Conservation (phyloP, 2,113 vertebrate species). For the Brachyistius frenatus region DNA sequence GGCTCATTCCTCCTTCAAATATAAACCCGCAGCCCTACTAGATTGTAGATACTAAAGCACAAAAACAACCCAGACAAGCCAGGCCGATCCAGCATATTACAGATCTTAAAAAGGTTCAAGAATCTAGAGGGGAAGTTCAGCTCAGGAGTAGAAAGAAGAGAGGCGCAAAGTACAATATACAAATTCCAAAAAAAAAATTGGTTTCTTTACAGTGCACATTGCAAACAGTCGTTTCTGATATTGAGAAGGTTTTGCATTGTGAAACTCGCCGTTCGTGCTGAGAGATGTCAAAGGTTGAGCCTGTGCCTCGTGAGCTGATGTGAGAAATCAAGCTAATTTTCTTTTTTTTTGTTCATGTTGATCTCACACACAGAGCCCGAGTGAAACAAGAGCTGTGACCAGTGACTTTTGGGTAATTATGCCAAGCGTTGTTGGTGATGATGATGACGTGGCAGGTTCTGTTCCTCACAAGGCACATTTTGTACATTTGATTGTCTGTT, state of each 20-base stretch:
- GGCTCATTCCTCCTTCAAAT: constrained; percentile 68
- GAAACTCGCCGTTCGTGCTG: constrained; percentile 59
- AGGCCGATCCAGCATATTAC: constrained; percentile 70
- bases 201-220: constrained; percentile 76
- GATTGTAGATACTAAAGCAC: constrained; percentile 67
- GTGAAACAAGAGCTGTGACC: constrained; percentile 58
- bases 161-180: constrained; percentile 70
- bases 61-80: constrained; percentile 39
- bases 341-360: not conserved
- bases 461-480: constrained; percentile 82
- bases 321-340: constrained; percentile 36
- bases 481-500: constrained; percentile 81
- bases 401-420: constrained; percentile 52
- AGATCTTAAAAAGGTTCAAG: constrained; percentile 64
- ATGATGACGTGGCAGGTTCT: constrained; percentile 63
- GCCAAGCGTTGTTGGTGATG: constrained; percentile 61
- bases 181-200: constrained; percentile 44
- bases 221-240: constrained; percentile 76
- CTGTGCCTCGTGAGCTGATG: constrained; percentile 74
- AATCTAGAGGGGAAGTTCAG: constrained; percentile 69
- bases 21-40: constrained; percentile 67
- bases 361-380: constrained; percentile 48
- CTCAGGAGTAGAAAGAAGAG: constrained; percentile 73
- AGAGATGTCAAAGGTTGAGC: constrained; percentile 74
- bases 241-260: constrained; percentile 58